Evolutionary conservation across 2,113 vertebrate species (phyloP).

Genomic region (Cheilinus undulatus): DNA sequence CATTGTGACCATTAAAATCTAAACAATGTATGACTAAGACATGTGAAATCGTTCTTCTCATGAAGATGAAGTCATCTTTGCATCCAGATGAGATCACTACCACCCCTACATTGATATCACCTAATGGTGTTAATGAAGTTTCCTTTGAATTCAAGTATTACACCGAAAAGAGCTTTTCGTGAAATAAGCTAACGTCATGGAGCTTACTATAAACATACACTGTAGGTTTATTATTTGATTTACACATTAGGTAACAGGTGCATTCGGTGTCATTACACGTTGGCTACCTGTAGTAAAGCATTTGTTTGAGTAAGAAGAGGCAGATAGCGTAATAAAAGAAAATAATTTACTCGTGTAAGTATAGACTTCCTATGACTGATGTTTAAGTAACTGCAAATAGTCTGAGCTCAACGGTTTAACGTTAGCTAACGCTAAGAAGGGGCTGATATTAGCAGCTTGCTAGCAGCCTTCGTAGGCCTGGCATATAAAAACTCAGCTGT

Average conservation of each 20-base stretch:
- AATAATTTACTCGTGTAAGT: background rate
- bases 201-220: background rate
- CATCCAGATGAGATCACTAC: constrained; percentile 14
- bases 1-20: background rate
- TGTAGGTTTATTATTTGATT: background rate
- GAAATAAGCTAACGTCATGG: background rate
- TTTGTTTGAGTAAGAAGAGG: background rate
- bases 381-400: constrained; percentile 24
- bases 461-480: constrained; percentile 45
- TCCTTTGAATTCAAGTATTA: background rate
- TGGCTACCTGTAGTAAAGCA: background rate
- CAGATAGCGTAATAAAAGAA: background rate
- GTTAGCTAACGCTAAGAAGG: constrained; percentile 53
- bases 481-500: background rate
- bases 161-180: background rate
- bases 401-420: constrained; percentile 45
- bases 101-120: background rate
- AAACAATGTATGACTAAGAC: too few species aligned
- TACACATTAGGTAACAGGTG: constrained; percentile 46
- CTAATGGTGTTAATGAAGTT: background rate
- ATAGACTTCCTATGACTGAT: background rate
- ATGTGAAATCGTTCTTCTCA: background rate
- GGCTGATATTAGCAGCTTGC: constrained; percentile 63
- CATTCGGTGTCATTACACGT: constrained; percentile 35
- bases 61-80: background rate